Evolutionary conservation across 2,888 invertebrate genomes (phyloP).

Genomic region (Taphrorychus bicolor): DNA sequence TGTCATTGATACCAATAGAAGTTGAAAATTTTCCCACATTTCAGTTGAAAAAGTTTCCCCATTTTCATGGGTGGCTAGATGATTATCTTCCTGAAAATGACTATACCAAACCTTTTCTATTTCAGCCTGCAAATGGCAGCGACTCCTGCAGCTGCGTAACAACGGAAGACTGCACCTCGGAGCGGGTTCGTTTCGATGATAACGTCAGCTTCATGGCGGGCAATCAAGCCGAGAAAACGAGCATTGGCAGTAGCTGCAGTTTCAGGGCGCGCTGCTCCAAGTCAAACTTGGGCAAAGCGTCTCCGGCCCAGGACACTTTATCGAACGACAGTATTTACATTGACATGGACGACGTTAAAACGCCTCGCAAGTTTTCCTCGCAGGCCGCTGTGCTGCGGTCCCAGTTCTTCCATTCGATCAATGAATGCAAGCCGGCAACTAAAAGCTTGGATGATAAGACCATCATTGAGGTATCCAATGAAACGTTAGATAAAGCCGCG

Average conservation of each 20-base stretch:
- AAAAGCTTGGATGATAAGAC: conserved; percentile 56
- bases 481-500: conserved; percentile 53
- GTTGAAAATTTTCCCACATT: too few species aligned
- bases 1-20: too few species aligned
- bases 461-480: conserved; percentile 57
- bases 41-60: too few species aligned
- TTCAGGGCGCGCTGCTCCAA: conserved; percentile 54
- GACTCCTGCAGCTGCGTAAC: conserved; percentile 60
- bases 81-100: too few species aligned
- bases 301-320: conserved; percentile 50
- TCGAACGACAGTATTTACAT: conserved; percentile 58
- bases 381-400: conserved; percentile 63
- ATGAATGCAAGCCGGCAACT: conserved; percentile 49
- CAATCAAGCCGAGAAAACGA: conserved; percentile 58
- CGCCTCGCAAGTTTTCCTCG: conserved; percentile 58
- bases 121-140: conserved; percentile 58
- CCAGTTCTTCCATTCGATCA: conserved; percentile 63
- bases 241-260: conserved; percentile 59
- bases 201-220: conserved; percentile 66
- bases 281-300: conserved; percentile 41
- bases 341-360: conserved; percentile 53
- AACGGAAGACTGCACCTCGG: conserved; percentile 66
- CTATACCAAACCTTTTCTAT: conserved; percentile 39
- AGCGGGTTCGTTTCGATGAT: conserved; percentile 71
- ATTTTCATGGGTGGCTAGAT: too few species aligned